Conservation (phyloP, 2,797 vertebrate genomes). For the Hoplostethus atlanticus region DNA sequence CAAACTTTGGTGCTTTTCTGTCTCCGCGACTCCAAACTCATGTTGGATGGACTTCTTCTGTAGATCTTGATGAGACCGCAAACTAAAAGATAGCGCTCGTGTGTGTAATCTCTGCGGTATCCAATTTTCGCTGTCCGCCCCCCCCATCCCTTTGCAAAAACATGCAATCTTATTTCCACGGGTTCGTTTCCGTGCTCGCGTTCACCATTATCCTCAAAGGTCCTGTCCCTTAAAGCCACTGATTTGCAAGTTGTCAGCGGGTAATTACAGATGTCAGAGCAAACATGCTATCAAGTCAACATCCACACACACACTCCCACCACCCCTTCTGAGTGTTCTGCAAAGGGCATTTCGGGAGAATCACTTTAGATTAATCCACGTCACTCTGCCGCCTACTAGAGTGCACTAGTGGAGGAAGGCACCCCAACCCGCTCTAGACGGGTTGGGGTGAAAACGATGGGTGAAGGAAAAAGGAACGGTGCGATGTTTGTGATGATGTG, state of each 20-base stretch:
- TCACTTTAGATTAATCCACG: slow-evolving; percentile 40
- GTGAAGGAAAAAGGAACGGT: slow-evolving; percentile 5
- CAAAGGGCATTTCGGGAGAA: slow-evolving; percentile 35
- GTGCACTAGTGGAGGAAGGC: slow-evolving; percentile 17
- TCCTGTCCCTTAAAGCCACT: slow-evolving; percentile 18
- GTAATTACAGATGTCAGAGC: slow-evolving; percentile 53
- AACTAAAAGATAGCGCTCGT: neutral
- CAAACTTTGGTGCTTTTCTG: slow-evolving; percentile 11
- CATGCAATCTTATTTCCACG: slow-evolving; percentile 14
- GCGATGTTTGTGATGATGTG: neutral
- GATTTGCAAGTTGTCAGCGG: slow-evolving; percentile 43
- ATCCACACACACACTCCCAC: neutral
- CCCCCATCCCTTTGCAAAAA: neutral
- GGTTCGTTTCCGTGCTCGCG: neutral
- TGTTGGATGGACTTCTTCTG: slow-evolving; percentile 20
- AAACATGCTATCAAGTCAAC: slow-evolving; percentile 28
- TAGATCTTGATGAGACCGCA: slow-evolving; percentile 15
- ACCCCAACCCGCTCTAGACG: no score
- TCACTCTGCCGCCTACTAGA: slow-evolving; percentile 10
- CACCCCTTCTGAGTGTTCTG: slow-evolving; percentile 28
- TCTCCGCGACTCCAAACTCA: slow-evolving; percentile 22
- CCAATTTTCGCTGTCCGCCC: neutral
- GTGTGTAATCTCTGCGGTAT: neutral
- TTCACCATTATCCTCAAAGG: slow-evolving; percentile 19
- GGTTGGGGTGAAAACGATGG: neutral